Evolutionary conservation across 2,888 invertebrate genomes (phyloP).

Genomic region (Drosophila greeni): DNA sequence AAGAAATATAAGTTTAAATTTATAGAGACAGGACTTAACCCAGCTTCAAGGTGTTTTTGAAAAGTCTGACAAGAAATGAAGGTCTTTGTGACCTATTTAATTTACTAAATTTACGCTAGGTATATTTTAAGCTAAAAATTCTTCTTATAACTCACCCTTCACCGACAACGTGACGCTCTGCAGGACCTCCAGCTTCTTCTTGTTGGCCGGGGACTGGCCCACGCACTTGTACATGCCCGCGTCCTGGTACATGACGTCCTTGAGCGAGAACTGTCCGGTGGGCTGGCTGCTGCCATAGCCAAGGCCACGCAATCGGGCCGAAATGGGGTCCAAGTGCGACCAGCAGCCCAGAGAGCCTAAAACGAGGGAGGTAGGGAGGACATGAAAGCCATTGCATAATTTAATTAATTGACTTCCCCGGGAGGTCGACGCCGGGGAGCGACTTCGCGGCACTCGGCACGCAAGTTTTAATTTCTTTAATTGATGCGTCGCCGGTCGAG

Average conservation of each 20-base stretch:
- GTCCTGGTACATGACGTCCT: slow-evolving; percentile 87
- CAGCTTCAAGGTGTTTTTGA: too few species aligned
- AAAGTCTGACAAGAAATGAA: too few species aligned
- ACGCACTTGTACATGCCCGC: slow-evolving; percentile 88
- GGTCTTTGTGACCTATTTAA: too few species aligned
- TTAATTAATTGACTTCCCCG: slow-evolving; percentile 71
- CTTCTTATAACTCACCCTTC: slow-evolving; percentile 79
- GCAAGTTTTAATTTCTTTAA: slow-evolving; percentile 76
- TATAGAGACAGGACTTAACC: too few species aligned
- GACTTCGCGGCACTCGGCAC: slow-evolving; percentile 11
- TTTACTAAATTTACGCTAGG: background rate
- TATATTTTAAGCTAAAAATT: background rate
- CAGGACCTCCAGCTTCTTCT: slow-evolving; percentile 80
- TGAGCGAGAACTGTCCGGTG: slow-evolving; percentile 83
- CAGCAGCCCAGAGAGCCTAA: slow-evolving; percentile 83
- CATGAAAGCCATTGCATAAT: slow-evolving; percentile 56
- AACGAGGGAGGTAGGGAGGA: slow-evolving; percentile 19
- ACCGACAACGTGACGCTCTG: slow-evolving; percentile 81
- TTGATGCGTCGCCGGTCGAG: slow-evolving; percentile 62
- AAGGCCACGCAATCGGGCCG: slow-evolving; percentile 80
- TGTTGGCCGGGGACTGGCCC: slow-evolving; percentile 79
- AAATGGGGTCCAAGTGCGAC: slow-evolving; percentile 81
- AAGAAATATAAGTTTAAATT: background rate
- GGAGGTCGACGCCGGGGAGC: background rate
- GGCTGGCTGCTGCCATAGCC: slow-evolving; percentile 81